Evolutionary conservation across 1,140 invertebrate species (phyloP).

Genomic region (Drosophila orosa): DNA sequence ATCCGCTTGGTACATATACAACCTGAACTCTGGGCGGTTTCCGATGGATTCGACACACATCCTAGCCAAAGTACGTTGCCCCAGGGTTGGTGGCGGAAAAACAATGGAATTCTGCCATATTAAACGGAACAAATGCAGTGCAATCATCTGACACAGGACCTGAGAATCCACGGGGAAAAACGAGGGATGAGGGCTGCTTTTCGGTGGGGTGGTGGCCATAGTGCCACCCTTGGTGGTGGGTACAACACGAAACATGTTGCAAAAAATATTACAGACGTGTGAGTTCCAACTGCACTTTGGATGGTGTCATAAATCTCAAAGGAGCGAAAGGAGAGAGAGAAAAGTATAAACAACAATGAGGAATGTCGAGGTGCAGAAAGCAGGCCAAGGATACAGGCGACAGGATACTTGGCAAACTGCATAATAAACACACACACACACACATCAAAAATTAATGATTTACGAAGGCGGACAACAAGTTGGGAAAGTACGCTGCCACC

Average conservation of each 20-base stretch:
- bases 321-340: constrained; percentile 8
- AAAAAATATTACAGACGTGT: constrained; percentile 64
- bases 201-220: constrained; percentile 10
- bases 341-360: constrained; percentile 32
- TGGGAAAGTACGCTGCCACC: constrained; percentile 66
- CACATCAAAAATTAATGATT: constrained; percentile 65
- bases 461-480: constrained; percentile 58
- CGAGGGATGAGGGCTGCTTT: constrained; percentile 26
- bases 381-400: constrained; percentile 43
- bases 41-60: constrained; percentile 49
- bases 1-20: constrained; percentile 6
- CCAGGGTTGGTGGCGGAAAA: constrained; percentile 52
- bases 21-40: constrained; percentile 38
- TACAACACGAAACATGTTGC: constrained; percentile 75
- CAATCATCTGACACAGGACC: constrained; percentile 52
- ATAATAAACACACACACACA: constrained; percentile 57
- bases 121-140: constrained; percentile 73
- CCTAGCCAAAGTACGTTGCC: constrained; percentile 45
- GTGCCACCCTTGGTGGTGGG: constrained; percentile 29
- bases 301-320: constrained; percentile 72
- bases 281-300: constrained; percentile 65
- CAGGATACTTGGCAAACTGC: constrained; percentile 38
- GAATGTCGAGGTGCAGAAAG: constrained; percentile 46
- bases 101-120: constrained; percentile 64
- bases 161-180: constrained; percentile 5